Percentiles rank a stretch among this genome's conserved stretches.
These are phyloP conservation scores for Hormaphis cornu DNA, from an alignment of 1,140 invertebrate species.

Conservation along the genomic window DNA sequence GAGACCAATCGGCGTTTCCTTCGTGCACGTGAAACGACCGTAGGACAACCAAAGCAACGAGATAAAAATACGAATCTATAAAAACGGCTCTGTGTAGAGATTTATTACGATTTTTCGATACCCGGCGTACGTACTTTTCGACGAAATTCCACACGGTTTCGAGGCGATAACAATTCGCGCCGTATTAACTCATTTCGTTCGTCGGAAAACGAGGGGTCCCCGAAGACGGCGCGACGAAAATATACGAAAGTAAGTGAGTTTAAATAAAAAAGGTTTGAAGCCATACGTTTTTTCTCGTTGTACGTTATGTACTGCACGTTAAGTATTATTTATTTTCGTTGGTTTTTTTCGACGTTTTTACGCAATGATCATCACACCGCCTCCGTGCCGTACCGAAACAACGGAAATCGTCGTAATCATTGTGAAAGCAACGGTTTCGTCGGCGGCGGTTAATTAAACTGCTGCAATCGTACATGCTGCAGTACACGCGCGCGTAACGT, in stretches of 20 bases:
- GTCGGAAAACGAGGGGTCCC: not conserved
- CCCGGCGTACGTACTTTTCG: not conserved
- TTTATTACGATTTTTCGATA: not conserved
- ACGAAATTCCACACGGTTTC: not conserved
- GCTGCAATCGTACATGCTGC: too few species aligned
- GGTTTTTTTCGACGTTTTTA: not conserved
- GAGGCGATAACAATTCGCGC: not conserved
- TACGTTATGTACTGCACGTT: too few species aligned
- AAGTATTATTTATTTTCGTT: not conserved
- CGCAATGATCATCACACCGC: not conserved
- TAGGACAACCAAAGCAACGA: not conserved
- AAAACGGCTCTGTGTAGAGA: not conserved
- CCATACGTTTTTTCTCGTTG: too few species aligned
- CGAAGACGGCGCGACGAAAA: not conserved
- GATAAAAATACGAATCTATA: not conserved
- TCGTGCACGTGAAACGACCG: not conserved
- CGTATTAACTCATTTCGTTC: not conserved
- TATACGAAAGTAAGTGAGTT: too few species aligned
- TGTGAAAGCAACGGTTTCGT: conserved; percentile 7
- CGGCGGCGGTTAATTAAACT: conserved; percentile 4
- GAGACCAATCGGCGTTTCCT: conserved; percentile 29
- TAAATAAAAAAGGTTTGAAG: too few species aligned
- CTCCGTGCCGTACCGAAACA: not conserved
- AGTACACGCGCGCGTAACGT: not conserved
- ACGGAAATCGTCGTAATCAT: conserved; percentile 16